A percentile compares a stretch with the other conserved stretches of the same genome.
Evolutionary conservation across 2,113 vertebrate genomes (phyloP).

Genomic region (Collichthys lucidus): DNA sequence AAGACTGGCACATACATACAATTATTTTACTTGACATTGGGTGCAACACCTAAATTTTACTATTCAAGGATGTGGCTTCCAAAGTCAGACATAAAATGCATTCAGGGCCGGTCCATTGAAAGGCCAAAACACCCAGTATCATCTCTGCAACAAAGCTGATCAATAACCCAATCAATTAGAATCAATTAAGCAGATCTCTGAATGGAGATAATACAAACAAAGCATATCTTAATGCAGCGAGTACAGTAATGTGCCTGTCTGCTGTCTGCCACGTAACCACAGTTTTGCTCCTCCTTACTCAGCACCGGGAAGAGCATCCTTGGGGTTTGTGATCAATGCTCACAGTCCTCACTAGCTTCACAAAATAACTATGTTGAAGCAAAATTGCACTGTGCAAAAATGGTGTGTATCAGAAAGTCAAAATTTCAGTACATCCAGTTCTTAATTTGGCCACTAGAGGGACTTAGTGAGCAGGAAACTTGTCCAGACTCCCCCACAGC

Average conservation of each 20-base stretch:
- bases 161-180: constrained; percentile 85
- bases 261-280: constrained; percentile 78
- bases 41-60: constrained; percentile 46
- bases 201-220: constrained; percentile 80
- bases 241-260: constrained; percentile 73
- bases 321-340: constrained; percentile 59
- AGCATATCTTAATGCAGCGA: constrained; percentile 83
- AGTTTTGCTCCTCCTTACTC: constrained; percentile 73
- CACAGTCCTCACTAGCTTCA: constrained; percentile 23
- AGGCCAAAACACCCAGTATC: constrained; percentile 50
- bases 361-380: constrained; percentile 2
- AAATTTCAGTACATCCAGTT: constrained; percentile 8
- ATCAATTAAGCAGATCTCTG: constrained; percentile 80
- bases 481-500: constrained; percentile 5
- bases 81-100: constrained; percentile 44
- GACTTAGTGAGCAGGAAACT: constrained; percentile 70
- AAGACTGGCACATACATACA: constrained; percentile 31
- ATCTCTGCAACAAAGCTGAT: constrained; percentile 73
- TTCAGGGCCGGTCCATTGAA: constrained; percentile 31
- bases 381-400: constrained; percentile 29
- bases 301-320: constrained; percentile 73
- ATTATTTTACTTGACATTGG: constrained; percentile 49
- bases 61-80: constrained; percentile 32
- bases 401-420: neutral
- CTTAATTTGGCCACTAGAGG: constrained; percentile 79